These are phyloP conservation scores for Diarsia mendica DNA, from an alignment of 2,888 invertebrate species.

Conservation along the genomic window DNA sequence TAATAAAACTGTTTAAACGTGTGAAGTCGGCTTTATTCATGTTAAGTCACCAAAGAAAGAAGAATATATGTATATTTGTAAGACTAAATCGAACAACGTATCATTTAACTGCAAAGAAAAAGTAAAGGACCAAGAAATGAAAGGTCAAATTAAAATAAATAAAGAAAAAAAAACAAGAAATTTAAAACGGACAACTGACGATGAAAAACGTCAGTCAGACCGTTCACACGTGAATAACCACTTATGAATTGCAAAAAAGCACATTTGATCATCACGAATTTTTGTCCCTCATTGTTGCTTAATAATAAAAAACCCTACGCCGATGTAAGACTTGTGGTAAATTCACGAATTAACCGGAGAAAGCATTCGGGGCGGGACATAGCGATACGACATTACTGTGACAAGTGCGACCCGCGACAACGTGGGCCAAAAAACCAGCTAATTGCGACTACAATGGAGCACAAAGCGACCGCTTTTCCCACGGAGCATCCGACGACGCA, in stretches of 20 bases:
- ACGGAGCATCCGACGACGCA: slow-evolving; percentile 84
- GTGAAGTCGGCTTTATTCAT: background rate
- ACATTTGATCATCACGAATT: slow-evolving; percentile 75
- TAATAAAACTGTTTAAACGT: slow-evolving; percentile 14
- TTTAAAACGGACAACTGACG: slow-evolving; percentile 75
- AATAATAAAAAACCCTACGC: slow-evolving; percentile 57
- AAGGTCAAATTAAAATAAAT: slow-evolving; percentile 64
- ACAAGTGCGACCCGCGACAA: slow-evolving; percentile 84
- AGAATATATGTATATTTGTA: background rate
- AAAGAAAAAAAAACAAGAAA: slow-evolving; percentile 68
- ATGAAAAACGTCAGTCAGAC: slow-evolving; percentile 83
- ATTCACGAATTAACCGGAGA: slow-evolving; percentile 82
- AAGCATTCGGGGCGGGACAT: slow-evolving; percentile 84
- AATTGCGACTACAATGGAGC: slow-evolving; percentile 88
- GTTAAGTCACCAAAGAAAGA: background rate
- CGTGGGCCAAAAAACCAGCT: slow-evolving; percentile 83
- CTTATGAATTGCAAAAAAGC: slow-evolving; percentile 79
- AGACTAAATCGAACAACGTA: background rate
- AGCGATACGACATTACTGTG: slow-evolving; percentile 85
- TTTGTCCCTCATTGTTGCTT: slow-evolving; percentile 65
- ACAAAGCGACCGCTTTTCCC: slow-evolving; percentile 89
- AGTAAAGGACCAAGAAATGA: slow-evolving; percentile 51
- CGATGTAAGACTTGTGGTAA: slow-evolving; percentile 77
- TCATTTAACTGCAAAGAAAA: slow-evolving; percentile 52
- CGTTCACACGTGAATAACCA: slow-evolving; percentile 83